phyloP scores from a whole-genome alignment of 1,140 invertebrate species.

The Conopomorpha cramerella region DNA sequence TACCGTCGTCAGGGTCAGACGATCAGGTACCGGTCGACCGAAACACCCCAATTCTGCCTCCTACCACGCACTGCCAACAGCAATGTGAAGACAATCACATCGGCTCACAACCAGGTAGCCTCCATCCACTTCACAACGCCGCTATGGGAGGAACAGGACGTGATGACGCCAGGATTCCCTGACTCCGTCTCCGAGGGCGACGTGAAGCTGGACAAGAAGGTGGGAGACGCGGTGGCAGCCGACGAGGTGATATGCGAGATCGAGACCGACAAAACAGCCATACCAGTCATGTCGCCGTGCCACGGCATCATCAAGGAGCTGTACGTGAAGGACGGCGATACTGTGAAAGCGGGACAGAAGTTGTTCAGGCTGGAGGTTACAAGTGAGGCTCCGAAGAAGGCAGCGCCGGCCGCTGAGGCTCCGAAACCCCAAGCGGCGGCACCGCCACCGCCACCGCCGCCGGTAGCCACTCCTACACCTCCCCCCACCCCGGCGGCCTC shows the following conservation, averaged over 20 bases:
- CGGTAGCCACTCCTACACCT: conserved; percentile 45
- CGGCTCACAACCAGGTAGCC: conserved; percentile 27
- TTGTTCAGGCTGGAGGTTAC: conserved; percentile 69
- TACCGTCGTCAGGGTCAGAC: conserved; percentile 42
- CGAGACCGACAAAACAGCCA: conserved; percentile 98
- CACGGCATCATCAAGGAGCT: conserved; percentile 86
- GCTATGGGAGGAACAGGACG: conserved; percentile 68
- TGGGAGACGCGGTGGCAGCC: conserved; percentile 88
- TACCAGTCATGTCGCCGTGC: conserved; percentile 87
- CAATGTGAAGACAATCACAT: conserved; percentile 16
- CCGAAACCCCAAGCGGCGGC: conserved; percentile 55
- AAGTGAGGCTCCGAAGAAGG: conserved; percentile 55
- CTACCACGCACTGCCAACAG: conserved; percentile 9
- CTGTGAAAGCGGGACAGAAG: conserved; percentile 85
- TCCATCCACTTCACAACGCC: conserved; percentile 42
- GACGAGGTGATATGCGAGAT: conserved; percentile 98
- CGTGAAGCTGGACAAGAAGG: conserved; percentile 77
- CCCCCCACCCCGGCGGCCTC: conserved; percentile 45
- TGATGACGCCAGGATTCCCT: conserved; percentile 89
- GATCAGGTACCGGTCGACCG: conserved; percentile 27
- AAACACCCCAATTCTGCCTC: conserved; percentile 26
- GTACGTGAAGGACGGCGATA: conserved; percentile 86
- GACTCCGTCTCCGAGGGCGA: conserved; percentile 99
- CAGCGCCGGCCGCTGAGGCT: conserved; percentile 53
- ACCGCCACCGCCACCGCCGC: conserved; percentile 49